Evolutionary conservation across 2,113 vertebrate species (phyloP).

Genomic region (Glaucomys volans): DNA sequence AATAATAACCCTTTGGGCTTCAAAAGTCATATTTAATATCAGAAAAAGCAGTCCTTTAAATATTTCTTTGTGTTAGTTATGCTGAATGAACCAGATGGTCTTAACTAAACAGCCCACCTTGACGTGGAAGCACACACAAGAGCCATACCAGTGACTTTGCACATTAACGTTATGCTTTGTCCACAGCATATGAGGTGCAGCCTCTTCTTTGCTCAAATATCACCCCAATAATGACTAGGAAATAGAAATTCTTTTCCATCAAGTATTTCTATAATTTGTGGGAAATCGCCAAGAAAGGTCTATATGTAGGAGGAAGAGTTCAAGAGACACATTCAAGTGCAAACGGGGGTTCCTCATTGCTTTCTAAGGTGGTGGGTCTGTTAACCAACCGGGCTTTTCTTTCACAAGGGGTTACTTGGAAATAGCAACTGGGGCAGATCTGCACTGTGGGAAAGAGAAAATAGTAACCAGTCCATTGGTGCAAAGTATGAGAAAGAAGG

Average conservation of each 20-base stretch:
- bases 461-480: neutral
- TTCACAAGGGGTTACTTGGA: neutral
- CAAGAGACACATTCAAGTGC: neutral
- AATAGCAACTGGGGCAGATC: neutral
- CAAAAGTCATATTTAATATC: conserved; percentile 69
- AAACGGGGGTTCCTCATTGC: neutral
- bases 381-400: neutral
- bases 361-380: neutral
- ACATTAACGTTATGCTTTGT: neutral
- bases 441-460: neutral
- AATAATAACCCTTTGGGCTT: conserved; percentile 66
- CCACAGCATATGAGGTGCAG: neutral
- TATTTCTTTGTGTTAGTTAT: conserved; percentile 52
- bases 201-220: neutral
- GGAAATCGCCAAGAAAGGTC: neutral
- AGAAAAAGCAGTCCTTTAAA: conserved; percentile 61
- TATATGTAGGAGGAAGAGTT: accelerated
- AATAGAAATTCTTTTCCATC: neutral
- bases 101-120: conserved; percentile 60
- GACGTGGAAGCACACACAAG: conserved; percentile 27
- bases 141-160: neutral
- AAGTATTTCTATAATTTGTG: neutral
- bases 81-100: conserved; percentile 63
- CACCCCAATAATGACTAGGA: neutral
- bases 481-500: neutral